Percentiles rank a stretch among this genome's conserved stretches.
phyloP scores from a whole-genome alignment of 2,113 vertebrate genomes.

The Lichenostomus cassidix region DNA sequence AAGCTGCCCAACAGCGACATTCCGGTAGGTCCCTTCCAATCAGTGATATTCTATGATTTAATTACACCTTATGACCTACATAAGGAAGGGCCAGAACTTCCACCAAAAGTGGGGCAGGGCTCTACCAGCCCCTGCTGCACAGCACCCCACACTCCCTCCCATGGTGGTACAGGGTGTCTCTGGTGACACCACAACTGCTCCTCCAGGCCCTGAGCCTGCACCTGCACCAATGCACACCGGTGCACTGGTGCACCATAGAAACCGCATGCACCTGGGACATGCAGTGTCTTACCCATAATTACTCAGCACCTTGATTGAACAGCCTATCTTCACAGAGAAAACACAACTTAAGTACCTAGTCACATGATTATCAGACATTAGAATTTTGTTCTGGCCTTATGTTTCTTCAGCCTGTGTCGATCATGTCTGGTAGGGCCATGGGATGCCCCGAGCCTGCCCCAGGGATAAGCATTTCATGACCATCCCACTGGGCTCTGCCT shows the following conservation, averaged over 20 bases:
- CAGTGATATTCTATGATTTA: background rate
- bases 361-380: background rate
- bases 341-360: background rate
- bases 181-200: accelerated
- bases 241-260: background rate
- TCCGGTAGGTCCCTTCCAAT: background rate
- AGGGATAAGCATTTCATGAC: background rate
- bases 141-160: accelerated
- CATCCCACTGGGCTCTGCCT: background rate
- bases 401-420: background rate
- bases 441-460: background rate
- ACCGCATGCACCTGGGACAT: background rate
- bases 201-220: accelerated
- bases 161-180: accelerated
- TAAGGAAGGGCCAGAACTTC: background rate
- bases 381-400: background rate
- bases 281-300: background rate
- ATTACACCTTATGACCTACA: accelerated
- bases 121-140: accelerated
- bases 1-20: no score
- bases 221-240: accelerated
- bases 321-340: background rate
- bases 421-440: background rate
- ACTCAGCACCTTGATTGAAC: accelerated
- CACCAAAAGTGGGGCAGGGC: accelerated